Percentiles rank a stretch among this genome's conserved stretches.
Evolutionary conservation across 2,888 invertebrate species (phyloP).

Genomic region (Tryphoninae sp.): DNA sequence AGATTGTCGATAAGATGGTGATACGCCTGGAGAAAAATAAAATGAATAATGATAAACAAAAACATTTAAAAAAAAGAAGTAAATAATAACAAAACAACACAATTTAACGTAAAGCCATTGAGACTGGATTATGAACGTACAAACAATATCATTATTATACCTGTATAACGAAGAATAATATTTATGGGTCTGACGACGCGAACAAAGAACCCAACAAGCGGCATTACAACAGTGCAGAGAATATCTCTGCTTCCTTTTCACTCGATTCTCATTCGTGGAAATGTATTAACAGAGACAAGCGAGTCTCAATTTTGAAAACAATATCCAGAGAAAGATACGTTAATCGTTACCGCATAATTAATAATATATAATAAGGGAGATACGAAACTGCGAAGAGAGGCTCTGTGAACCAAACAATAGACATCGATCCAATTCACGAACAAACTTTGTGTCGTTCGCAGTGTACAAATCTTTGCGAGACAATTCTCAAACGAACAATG

Average conservation of each 20-base stretch:
- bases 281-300: background rate
- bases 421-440: background rate
- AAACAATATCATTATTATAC: constrained; percentile 67
- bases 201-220: constrained; percentile 42
- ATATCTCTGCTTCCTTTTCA: background rate
- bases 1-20: background rate
- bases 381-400: background rate
- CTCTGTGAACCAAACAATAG: constrained; percentile 2
- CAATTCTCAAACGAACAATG: background rate
- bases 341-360: too few relatives aligned
- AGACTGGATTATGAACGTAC: constrained; percentile 77
- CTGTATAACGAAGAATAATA: constrained; percentile 39
- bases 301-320: background rate
- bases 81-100: background rate
- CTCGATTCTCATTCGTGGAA: constrained; percentile 11
- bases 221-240: constrained; percentile 8
- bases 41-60: background rate
- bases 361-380: background rate
- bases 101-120: constrained; percentile 61
- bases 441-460: background rate
- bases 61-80: background rate
- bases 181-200: constrained; percentile 28
- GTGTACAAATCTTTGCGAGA: too few relatives aligned
- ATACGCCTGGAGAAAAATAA: background rate
- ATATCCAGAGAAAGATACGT: background rate